A percentile compares a stretch with the other conserved stretches of the same genome.
These are phyloP conservation scores for Centropus bengalensis DNA, from an alignment of 2,113 vertebrate genomes.

Conservation along the genomic window DNA sequence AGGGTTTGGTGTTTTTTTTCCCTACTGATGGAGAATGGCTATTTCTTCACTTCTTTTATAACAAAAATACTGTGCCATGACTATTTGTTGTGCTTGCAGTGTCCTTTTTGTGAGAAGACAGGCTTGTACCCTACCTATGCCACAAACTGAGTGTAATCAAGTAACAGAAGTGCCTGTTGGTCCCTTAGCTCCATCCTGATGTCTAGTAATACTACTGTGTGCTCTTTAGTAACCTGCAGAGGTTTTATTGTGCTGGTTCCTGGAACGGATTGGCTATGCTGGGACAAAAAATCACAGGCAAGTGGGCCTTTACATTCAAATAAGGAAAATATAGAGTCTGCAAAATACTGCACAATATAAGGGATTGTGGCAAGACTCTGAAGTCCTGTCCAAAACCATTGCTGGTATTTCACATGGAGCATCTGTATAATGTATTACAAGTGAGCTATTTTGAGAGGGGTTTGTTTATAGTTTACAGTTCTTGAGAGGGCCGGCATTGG, in stretches of 20 bases:
- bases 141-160: not conserved
- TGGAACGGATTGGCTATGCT: not conserved
- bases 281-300: not conserved
- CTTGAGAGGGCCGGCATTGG: not conserved
- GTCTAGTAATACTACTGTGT: not conserved
- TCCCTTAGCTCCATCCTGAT: not conserved
- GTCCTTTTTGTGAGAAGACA: not conserved
- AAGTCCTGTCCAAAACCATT: not conserved
- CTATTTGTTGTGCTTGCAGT: not conserved
- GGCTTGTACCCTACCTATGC: not conserved
- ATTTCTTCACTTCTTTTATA: not conserved
- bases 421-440: not conserved
- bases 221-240: not conserved
- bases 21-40: fast-evolving
- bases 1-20: not conserved
- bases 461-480: not conserved
- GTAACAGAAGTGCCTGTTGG: not conserved
- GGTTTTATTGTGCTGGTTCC: not conserved
- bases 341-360: not conserved
- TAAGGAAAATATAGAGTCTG: not conserved
- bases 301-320: not conserved
- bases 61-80: not conserved
- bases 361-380: not conserved
- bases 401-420: not conserved
- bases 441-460: not conserved